These are phyloP conservation scores for Trichogramma evanescens DNA, from an alignment of 2,888 invertebrate species.

Conservation along the genomic window DNA sequence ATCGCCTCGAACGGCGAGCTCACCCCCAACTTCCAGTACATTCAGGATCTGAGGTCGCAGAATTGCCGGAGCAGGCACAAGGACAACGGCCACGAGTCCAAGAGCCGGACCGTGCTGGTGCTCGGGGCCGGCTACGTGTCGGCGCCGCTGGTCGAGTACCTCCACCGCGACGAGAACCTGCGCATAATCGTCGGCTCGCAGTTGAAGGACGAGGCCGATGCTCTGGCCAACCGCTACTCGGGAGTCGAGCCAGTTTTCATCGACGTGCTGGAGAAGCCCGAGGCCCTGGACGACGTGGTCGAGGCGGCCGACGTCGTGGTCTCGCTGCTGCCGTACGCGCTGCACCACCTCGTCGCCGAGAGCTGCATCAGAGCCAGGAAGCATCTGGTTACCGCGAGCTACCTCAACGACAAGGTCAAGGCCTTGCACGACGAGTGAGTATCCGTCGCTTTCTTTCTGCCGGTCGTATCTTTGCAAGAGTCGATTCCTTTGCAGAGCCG, in stretches of 20 bases:
- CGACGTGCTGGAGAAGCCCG: constrained; percentile 70
- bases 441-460: not conserved
- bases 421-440: constrained; percentile 68
- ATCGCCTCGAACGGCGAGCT: constrained; percentile 92
- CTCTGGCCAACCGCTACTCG: constrained; percentile 67
- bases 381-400: constrained; percentile 96
- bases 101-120: constrained; percentile 54
- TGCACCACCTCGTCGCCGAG: constrained; percentile 81
- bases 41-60: constrained; percentile 74
- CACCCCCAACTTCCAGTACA: constrained; percentile 91
- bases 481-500: constrained; percentile 57
- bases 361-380: constrained; percentile 79
- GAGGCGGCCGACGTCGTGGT: constrained; percentile 69
- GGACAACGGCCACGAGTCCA: constrained; percentile 52
- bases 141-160: constrained; percentile 89
- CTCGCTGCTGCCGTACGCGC: constrained; percentile 82
- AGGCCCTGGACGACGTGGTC: constrained; percentile 65
- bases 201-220: constrained; percentile 82
- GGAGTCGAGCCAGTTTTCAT: constrained; percentile 75
- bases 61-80: constrained; percentile 65
- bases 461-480: not conserved
- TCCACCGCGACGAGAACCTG: constrained; percentile 73
- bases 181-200: constrained; percentile 82
- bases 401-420: constrained; percentile 78
- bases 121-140: constrained; percentile 94